Percentiles rank a stretch among this genome's conserved stretches.
phyloP scores from a whole-genome alignment of 2,888 invertebrate species.

The Icerya purchasi region DNA sequence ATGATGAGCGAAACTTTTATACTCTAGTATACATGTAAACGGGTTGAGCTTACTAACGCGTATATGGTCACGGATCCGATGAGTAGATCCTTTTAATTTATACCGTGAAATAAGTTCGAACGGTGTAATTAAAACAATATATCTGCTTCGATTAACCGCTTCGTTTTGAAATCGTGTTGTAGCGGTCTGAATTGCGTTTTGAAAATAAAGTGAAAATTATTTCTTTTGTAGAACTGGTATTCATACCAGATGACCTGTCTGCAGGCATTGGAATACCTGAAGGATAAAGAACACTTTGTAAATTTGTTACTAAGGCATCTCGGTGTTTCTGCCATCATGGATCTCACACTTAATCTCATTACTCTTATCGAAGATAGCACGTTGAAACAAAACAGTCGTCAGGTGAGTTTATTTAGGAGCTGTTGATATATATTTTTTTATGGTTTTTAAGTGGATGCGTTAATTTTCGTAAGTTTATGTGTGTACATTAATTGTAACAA shows the following conservation, averaged over 20 bases:
- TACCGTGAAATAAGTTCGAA: too few species aligned
- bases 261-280: constrained; percentile 78
- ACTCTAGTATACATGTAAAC: too few species aligned
- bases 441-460: too few species aligned
- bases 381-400: constrained; percentile 41
- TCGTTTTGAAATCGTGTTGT: background rate
- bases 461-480: too few species aligned
- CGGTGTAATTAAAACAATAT: background rate
- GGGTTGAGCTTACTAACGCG: too few species aligned
- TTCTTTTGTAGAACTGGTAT: constrained; percentile 53
- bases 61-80: too few species aligned
- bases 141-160: background rate
- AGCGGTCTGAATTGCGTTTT: background rate
- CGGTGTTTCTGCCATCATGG: constrained; percentile 84
- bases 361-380: constrained; percentile 57
- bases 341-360: constrained; percentile 67
- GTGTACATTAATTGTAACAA: too few species aligned
- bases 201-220: constrained; percentile 5
- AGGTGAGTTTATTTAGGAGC: too few species aligned
- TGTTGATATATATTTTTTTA: too few species aligned
- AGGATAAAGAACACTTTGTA: constrained; percentile 66
- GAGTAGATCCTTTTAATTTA: too few species aligned
- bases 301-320: constrained; percentile 70
- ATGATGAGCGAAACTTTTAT: too few species aligned
- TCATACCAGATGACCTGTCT: constrained; percentile 78